Evolutionary conservation across 2,797 vertebrate species (phyloP).

Genomic region (Enteromius treurensis): DNA sequence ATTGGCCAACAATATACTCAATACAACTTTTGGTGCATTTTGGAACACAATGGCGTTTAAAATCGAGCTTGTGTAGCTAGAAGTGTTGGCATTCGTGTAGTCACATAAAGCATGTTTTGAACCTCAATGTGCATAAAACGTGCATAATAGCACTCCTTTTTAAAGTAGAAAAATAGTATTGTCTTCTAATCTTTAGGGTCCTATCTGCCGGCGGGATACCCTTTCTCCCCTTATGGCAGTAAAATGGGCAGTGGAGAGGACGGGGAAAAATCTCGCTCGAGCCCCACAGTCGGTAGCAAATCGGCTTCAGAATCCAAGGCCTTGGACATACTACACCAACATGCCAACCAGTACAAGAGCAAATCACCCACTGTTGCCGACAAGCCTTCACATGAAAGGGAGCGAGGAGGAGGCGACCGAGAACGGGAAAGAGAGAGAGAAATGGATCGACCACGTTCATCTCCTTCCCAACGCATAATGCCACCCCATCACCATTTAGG

Average conservation of each 20-base stretch:
- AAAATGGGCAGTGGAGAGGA: constrained; percentile 85
- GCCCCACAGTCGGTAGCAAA: constrained; percentile 85
- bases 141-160: background rate
- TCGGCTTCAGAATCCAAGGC: constrained; percentile 89
- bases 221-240: constrained; percentile 89
- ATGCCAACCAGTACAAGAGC: constrained; percentile 97
- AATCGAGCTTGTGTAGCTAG: background rate
- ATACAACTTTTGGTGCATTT: background rate
- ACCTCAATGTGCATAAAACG: background rate
- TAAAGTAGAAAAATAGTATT: background rate
- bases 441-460: constrained; percentile 83
- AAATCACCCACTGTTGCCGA: constrained; percentile 97
- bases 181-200: constrained; percentile 77
- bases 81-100: background rate
- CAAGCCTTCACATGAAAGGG: constrained; percentile 88
- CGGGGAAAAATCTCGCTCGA: constrained; percentile 84
- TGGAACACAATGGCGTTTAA: background rate
- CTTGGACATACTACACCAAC: constrained; percentile 95
- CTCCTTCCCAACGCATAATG: constrained; percentile 96
- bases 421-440: constrained; percentile 63
- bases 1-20: background rate
- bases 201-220: constrained; percentile 91
- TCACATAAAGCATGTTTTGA: constrained; percentile 16
- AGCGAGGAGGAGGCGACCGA: constrained; percentile 77
- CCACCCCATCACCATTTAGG: constrained; percentile 94